These are phyloP conservation scores for Bemisia tabaci DNA, from an alignment of 1,140 invertebrate species.

Conservation along the genomic window DNA sequence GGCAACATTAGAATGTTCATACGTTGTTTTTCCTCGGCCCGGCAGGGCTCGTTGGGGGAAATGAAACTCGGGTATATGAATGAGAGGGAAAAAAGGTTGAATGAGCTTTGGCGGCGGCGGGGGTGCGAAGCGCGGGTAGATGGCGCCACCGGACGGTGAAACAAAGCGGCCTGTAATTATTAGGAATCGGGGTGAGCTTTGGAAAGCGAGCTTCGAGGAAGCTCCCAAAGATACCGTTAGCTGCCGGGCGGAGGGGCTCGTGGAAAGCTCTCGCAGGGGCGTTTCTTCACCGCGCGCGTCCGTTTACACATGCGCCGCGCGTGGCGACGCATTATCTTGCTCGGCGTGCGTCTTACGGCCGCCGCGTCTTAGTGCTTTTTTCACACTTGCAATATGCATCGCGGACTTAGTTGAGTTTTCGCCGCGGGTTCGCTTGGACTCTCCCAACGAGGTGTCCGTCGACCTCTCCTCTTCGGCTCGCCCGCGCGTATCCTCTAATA, in stretches of 20 bases:
- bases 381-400: neutral
- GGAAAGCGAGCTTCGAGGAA: neutral
- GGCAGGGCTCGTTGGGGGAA: no score
- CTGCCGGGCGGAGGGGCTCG: neutral
- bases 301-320: neutral
- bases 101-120: neutral
- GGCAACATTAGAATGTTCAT: no score
- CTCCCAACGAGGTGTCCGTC: no score
- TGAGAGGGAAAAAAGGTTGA: neutral
- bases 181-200: neutral
- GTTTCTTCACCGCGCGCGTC: neutral
- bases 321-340: neutral
- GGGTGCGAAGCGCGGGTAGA: neutral
- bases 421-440: neutral
- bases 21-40: no score
- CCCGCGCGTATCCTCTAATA: no score
- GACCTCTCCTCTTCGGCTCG: no score
- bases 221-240: neutral
- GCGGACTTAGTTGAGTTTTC: neutral
- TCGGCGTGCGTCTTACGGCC: neutral
- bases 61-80: neutral
- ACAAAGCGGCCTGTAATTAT: neutral
- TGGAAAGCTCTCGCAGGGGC: neutral
- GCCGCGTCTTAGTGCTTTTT: neutral
- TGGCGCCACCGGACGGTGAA: neutral